These are phyloP conservation scores for Callaeas wilsoni DNA, from an alignment of 2,113 vertebrate species.

Conservation along the genomic window DNA sequence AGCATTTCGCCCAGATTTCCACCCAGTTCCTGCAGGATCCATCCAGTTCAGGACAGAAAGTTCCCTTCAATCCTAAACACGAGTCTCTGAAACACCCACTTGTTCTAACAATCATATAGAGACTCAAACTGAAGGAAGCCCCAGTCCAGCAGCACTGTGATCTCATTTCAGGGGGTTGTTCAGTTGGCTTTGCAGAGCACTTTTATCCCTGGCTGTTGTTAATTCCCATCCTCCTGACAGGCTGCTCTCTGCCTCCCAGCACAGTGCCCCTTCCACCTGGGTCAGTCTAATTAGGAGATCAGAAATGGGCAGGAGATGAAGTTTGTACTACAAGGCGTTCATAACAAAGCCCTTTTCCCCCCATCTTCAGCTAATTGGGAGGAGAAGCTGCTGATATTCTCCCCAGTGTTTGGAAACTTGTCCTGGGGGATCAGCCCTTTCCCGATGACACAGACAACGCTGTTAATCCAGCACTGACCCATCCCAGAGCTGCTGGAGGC, in stretches of 20 bases:
- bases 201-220: not conserved
- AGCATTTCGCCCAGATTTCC: not conserved
- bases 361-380: not conserved
- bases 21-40: not conserved
- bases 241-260: not conserved
- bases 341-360: not conserved
- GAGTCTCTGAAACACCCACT: not conserved
- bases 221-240: not conserved
- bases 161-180: not conserved
- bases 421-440: not conserved
- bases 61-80: not conserved
- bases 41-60: not conserved
- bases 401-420: not conserved
- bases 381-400: not conserved
- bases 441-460: fast-evolving
- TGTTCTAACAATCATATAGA: not conserved
- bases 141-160: not conserved
- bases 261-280: not conserved
- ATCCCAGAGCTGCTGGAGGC: not conserved
- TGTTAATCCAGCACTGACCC: not conserved
- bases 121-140: not conserved
- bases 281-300: not conserved
- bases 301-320: not conserved
- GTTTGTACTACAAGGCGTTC: not conserved
- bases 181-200: not conserved